Evolutionary conservation across 2,797 vertebrate genomes (phyloP).

Genomic region (Microctenopoma steveboyesi): DNA sequence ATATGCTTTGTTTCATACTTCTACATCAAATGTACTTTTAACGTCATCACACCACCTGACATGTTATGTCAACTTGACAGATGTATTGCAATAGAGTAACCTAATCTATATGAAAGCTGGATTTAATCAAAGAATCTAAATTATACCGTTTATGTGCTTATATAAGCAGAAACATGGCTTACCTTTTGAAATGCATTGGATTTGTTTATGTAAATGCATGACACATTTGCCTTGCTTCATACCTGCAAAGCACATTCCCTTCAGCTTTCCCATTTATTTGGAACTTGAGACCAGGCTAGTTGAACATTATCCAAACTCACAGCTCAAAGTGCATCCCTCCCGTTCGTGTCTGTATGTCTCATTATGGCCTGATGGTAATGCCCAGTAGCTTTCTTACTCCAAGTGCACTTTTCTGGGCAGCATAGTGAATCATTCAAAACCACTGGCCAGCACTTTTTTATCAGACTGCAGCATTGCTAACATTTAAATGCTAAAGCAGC

Average conservation of each 20-base stretch:
- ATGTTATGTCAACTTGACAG: constrained; percentile 47
- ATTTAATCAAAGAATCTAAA: constrained; percentile 46
- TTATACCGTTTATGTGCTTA: constrained; percentile 53
- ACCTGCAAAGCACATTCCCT: constrained; percentile 40
- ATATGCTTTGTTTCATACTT: constrained; percentile 26
- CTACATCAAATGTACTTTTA: constrained; percentile 23
- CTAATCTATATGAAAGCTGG: constrained; percentile 54
- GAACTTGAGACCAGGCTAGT: constrained; percentile 31
- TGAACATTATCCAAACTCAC: constrained; percentile 44
- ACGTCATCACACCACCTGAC: constrained; percentile 13
- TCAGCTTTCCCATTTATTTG: constrained; percentile 37
- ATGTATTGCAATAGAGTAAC: constrained; percentile 52
- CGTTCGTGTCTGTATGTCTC: constrained; percentile 58
- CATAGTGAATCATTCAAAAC: constrained; percentile 67
- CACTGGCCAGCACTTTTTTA: constrained; percentile 76
- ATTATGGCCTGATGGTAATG: constrained; percentile 61
- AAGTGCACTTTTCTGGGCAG: constrained; percentile 85
- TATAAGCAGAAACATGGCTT: constrained; percentile 43
- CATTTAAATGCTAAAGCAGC: constrained; percentile 54
- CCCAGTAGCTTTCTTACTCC: constrained; percentile 77
- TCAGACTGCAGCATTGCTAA: constrained; percentile 75
- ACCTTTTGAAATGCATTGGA: constrained; percentile 51
- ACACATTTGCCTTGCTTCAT: constrained; percentile 64
- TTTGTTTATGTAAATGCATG: constrained; percentile 57
- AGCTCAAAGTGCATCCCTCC: constrained; percentile 54